Evolutionary conservation across 2,797 vertebrate species (phyloP).

Genomic region (Myotis pilosus): DNA sequence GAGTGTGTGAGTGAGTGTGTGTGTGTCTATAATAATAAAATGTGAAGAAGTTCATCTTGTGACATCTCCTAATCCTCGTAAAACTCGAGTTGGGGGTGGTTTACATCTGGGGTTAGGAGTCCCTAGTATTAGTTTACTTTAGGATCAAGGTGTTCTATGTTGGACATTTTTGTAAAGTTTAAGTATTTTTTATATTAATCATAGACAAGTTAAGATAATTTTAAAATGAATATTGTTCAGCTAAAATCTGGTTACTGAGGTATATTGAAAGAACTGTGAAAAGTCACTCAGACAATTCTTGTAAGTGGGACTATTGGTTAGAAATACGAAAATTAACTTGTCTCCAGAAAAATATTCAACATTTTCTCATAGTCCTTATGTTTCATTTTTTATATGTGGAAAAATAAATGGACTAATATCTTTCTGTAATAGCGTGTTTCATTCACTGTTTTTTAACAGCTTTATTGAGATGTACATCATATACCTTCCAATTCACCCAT

Average conservation of each 20-base stretch:
- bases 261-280: neutral
- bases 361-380: neutral
- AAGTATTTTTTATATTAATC: slow-evolving; percentile 1
- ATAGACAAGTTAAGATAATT: neutral
- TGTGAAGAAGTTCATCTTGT: neutral
- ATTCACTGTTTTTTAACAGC: neutral
- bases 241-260: neutral
- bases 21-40: neutral
- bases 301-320: neutral
- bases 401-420: neutral
- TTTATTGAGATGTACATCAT: neutral
- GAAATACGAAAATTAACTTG: neutral
- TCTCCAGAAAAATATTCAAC: neutral
- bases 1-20: neutral
- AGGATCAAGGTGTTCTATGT: neutral
- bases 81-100: neutral
- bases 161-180: neutral
- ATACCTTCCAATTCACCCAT: neutral
- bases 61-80: neutral
- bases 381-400: neutral
- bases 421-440: neutral
- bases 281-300: neutral
- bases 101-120: neutral
- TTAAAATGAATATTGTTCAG: neutral
- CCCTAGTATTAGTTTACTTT: neutral